Conservation (phyloP, 2,797 vertebrate genomes). For the Cygnus olor region DNA sequence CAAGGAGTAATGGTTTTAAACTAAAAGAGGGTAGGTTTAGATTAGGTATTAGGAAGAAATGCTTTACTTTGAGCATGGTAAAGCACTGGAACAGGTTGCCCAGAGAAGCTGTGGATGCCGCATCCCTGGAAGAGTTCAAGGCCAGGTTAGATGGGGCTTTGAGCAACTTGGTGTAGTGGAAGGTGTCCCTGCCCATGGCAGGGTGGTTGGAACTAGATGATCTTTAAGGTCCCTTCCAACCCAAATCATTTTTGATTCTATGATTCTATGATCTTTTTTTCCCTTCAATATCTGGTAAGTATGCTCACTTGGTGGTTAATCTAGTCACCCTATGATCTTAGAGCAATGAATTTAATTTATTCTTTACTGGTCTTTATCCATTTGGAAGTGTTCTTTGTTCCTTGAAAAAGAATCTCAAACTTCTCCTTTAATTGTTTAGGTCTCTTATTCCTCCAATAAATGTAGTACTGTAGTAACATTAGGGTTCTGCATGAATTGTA, state of each 20-base stretch:
- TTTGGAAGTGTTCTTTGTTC: background rate
- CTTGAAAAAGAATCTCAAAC: background rate
- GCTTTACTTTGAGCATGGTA: too few relatives aligned
- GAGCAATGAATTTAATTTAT: background rate
- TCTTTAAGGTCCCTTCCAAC: background rate
- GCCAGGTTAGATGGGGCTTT: background rate
- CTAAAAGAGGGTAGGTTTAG: background rate
- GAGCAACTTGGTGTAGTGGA: background rate
- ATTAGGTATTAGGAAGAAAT: background rate
- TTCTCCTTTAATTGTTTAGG: background rate
- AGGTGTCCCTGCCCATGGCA: background rate
- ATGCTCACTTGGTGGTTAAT: background rate
- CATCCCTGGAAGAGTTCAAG: background rate
- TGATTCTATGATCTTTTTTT: background rate
- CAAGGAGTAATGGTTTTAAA: background rate
- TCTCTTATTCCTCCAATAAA: background rate
- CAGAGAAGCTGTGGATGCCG: background rate
- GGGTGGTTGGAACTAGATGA: background rate
- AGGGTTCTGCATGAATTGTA: background rate
- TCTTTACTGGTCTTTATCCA: background rate
- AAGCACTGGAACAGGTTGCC: too few relatives aligned
- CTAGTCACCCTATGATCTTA: background rate
- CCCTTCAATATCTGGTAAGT: background rate
- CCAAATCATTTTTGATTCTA: background rate
- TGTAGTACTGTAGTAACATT: background rate